These are phyloP conservation scores for Mantis religiosa DNA, from an alignment of 2,888 invertebrate species.

Conservation along the genomic window DNA sequence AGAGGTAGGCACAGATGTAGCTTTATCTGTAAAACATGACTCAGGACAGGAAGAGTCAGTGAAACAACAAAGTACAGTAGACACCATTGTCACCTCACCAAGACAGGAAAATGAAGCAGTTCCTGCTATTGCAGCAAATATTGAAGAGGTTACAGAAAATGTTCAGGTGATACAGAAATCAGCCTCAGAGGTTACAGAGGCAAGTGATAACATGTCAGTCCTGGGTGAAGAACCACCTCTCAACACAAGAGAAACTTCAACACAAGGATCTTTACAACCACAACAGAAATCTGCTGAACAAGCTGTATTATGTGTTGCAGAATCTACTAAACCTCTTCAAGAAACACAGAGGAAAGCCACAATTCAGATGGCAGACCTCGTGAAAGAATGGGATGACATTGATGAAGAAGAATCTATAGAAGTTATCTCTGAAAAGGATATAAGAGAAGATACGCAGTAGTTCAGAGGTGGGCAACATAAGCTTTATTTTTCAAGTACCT, in stretches of 20 bases:
- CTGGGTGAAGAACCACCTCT: background rate
- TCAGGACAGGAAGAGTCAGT: background rate
- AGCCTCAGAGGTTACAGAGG: background rate
- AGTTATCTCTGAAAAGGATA: background rate
- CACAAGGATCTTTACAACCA: background rate
- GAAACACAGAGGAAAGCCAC: background rate
- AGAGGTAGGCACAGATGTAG: background rate
- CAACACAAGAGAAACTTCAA: background rate
- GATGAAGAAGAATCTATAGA: constrained; percentile 15
- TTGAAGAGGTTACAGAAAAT: background rate
- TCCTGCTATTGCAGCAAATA: background rate
- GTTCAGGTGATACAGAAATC: background rate
- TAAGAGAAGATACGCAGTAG: background rate
- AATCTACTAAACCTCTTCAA: background rate
- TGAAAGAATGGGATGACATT: constrained; percentile 28
- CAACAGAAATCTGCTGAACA: background rate
- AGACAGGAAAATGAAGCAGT: background rate
- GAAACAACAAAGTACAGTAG: background rate
- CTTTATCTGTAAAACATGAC: background rate
- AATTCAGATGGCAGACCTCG: constrained; percentile 24
- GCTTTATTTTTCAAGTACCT: background rate
- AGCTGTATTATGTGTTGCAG: background rate
- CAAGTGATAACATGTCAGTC: background rate
- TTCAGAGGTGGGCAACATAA: background rate
- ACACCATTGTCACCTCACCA: background rate